These are phyloP conservation scores for Brachylomia viminalis DNA, from an alignment of 2,888 invertebrate species.

Conservation along the genomic window DNA sequence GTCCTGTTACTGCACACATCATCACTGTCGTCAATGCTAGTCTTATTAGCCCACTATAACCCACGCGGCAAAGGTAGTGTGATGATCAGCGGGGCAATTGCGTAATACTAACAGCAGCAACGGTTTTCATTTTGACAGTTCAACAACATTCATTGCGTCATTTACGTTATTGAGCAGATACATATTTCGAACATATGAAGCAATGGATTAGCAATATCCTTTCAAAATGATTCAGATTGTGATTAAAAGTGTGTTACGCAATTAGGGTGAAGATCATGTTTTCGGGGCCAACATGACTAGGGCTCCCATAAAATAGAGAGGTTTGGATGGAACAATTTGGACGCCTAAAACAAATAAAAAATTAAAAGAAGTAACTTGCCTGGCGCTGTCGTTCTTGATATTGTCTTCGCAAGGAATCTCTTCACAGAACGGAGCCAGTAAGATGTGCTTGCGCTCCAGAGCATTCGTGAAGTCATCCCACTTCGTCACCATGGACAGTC, in stretches of 20 bases:
- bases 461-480: slow-evolving; percentile 95
- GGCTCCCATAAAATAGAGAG: not conserved
- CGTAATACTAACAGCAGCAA: too few relatives aligned
- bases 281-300: not conserved
- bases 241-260: too few relatives aligned
- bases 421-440: slow-evolving; percentile 99
- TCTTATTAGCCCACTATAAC: not conserved
- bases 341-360: not conserved
- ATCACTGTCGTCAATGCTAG: not conserved
- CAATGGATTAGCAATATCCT: too few relatives aligned
- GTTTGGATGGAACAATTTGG: not conserved
- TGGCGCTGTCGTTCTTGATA: slow-evolving; percentile 98
- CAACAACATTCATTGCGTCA: too few relatives aligned
- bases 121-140: too few relatives aligned
- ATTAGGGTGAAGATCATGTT: not conserved
- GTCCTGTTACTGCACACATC: not conserved
- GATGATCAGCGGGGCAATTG: not conserved
- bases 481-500: slow-evolving; percentile 93
- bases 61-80: not conserved
- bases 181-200: too few relatives aligned
- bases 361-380: slow-evolving; percentile 87
- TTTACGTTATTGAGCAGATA: too few relatives aligned
- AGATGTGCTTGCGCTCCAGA: slow-evolving; percentile 96
- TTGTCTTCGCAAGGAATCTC: slow-evolving; percentile 96
- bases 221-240: too few relatives aligned